phyloP scores from a whole-genome alignment of 2,113 vertebrate genomes.

The Caloenas nicobarica region DNA sequence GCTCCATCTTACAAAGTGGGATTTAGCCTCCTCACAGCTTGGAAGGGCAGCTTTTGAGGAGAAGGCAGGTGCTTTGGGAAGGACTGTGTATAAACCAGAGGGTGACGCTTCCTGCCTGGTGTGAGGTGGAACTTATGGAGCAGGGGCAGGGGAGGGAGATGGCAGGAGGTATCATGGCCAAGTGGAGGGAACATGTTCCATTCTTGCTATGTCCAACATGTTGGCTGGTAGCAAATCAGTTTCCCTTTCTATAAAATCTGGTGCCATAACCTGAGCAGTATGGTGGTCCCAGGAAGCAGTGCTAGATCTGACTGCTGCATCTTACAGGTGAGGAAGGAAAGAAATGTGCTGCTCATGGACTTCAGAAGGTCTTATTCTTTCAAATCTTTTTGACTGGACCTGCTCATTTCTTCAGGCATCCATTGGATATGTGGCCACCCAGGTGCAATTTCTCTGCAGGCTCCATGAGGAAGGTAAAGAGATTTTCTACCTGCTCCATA shows the following conservation, averaged over 20 bases:
- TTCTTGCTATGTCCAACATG: background rate
- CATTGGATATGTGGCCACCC: background rate
- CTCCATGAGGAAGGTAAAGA: background rate
- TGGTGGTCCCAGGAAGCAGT: background rate
- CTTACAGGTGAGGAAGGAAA: background rate
- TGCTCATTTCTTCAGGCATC: background rate
- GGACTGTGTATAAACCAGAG: background rate
- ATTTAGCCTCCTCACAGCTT: background rate
- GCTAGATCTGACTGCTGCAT: background rate
- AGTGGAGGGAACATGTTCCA: accelerated
- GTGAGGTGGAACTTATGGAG: background rate
- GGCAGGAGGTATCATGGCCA: background rate
- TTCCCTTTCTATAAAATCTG: background rate
- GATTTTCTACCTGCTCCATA: background rate
- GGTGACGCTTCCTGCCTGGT: background rate
- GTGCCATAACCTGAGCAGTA: background rate
- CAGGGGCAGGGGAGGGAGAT: background rate
- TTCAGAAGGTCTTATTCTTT: background rate
- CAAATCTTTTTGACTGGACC: background rate
- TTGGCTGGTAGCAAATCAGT: background rate
- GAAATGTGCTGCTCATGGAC: background rate
- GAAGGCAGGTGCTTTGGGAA: background rate
- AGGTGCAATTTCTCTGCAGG: background rate
- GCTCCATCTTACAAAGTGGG: background rate
- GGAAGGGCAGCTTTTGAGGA: background rate